Percentiles rank a stretch among this genome's conserved stretches.
Conservation (phyloP, 2,888 invertebrate species). For the Nomada ruficornis region DNA sequence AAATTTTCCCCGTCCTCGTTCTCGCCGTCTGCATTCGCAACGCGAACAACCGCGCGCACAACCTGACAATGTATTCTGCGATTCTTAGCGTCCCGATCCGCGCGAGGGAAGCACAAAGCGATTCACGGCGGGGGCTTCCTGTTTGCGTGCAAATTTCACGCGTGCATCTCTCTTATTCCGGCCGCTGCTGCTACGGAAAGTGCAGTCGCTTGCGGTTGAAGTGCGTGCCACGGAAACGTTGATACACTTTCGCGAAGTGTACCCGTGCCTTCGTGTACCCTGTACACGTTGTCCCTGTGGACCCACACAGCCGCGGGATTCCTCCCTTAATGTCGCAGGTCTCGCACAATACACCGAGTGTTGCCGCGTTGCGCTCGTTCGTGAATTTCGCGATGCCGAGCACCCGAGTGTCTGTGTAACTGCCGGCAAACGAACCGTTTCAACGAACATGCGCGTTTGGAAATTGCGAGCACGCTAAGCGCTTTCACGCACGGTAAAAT, state of each 20-base stretch:
- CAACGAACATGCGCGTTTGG: background rate
- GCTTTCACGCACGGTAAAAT: background rate
- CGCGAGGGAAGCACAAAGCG: conserved; percentile 4
- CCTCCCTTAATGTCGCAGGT: conserved; percentile 10
- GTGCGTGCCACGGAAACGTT: conserved; percentile 40
- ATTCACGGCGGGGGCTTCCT: conserved; percentile 11
- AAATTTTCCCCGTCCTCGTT: no score
- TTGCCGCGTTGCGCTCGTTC: conserved; percentile 2
- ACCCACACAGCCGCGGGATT: background rate
- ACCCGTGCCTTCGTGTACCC: background rate
- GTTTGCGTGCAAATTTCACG: conserved; percentile 47
- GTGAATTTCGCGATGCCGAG: background rate
- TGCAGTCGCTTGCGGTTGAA: conserved; percentile 36
- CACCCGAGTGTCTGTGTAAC: conserved; percentile 23
- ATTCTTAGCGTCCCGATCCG: conserved; percentile 30
- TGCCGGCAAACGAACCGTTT: conserved; percentile 17
- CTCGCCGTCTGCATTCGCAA: background rate
- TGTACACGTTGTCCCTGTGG: background rate
- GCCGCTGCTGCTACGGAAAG: conserved; percentile 9
- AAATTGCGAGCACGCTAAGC: conserved; percentile 21
- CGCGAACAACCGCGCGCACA: no score
- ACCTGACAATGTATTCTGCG: background rate
- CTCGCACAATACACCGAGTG: background rate
- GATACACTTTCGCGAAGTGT: conserved; percentile 30
- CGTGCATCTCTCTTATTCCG: conserved; percentile 35